phyloP scores from a whole-genome alignment of 1,140 invertebrate genomes.

The Pygmarrhopalites habei region DNA sequence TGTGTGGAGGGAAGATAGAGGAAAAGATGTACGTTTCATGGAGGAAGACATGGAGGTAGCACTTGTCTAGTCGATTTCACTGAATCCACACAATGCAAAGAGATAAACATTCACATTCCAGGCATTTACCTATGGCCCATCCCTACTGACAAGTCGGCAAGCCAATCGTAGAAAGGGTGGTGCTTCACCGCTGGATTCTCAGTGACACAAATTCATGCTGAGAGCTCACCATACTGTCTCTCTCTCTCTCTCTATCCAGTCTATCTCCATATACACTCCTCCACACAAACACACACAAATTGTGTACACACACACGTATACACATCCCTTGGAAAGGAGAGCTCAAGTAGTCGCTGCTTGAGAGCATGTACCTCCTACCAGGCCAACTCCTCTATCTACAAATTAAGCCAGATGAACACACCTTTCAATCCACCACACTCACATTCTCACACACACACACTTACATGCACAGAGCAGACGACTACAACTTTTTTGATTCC shows the following conservation, averaged over 20 bases:
- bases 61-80: conserved; percentile 1
- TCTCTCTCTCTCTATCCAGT: no score
- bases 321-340: no score
- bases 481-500: background rate
- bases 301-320: no score
- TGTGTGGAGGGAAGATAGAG: background rate
- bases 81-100: conserved; percentile 3
- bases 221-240: conserved; percentile 6
- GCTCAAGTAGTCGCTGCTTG: no score
- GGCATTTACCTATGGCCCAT: conserved; percentile 19
- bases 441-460: no score
- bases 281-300: no score
- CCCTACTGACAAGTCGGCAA: conserved; percentile 22
- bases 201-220: conserved; percentile 33
- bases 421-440: no score
- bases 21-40: background rate
- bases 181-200: conserved; percentile 14
- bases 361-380: no score
- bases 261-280: no score
- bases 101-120: conserved; percentile 7
- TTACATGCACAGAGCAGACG: no score
- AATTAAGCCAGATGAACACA: no score
- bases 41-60: background rate
- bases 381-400: no score
- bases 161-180: conserved; percentile 32